Base-by-base conservation (phyloP, 2,888 invertebrate species). In the Phortica magna region DNA sequence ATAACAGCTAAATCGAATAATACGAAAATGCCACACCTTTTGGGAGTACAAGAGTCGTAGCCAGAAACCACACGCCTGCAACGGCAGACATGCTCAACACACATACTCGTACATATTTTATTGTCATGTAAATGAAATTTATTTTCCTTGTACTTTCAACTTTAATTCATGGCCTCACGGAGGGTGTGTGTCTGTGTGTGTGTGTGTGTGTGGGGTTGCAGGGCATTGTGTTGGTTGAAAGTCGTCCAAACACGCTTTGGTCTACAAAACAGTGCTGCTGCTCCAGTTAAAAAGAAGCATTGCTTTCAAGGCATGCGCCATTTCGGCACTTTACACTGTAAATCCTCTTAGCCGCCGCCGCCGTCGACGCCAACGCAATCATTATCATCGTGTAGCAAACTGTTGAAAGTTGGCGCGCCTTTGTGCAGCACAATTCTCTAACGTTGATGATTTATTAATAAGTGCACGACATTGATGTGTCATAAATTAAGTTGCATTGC, bases 121-220 rank as follows among this genome's bases (percentile, higher is more conserved):
- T 83, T 84, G 84, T 86, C 86, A 83, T 84, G 82, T 84, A 84
- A 82, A 86, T 84, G 84, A 78, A 83, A 80, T 82, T 80, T 83
- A 83, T 81, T 77, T 79, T 65, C 39, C 74, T 59, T 70, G 42
- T 61, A 76, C 61, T 74, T 78, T 74, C 75, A 73, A n/a, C 65
- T 73, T 61, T 14, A 42, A 42, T 57, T 42, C 48, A 14, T 48
- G 48, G 14, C 14, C 9, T 48, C 14, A 31, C 31, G 31, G 9
- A 48, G 14, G 48, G 48, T 12, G 48, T 48, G 48, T 9, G n/a
- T n/a, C n/a, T n/a, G n/a, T n/a, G n/a, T n/a, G n/a, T n/a, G n/a
- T n/a, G n/a, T n/a, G n/a, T n/a, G n/a, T n/a, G n/a, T n/a, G n/a
- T n/a, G n/a, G n/a, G n/a, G n/a, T n/a, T n/a, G n/a, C n/a, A n/a